phyloP scores from a whole-genome alignment of 2,888 invertebrate species.

The Sisyra terminalis region DNA sequence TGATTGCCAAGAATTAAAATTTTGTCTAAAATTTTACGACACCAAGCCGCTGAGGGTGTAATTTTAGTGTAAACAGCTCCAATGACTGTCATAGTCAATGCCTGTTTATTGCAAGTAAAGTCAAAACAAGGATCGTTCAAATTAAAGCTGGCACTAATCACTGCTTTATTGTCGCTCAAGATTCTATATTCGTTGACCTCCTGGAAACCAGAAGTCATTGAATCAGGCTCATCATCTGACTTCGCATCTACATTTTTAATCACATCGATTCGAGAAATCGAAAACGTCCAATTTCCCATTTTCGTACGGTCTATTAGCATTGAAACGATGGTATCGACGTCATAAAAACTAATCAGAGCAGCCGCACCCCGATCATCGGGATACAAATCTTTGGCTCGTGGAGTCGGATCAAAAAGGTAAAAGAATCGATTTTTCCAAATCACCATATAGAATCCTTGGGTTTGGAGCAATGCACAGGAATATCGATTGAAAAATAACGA shows the following conservation, averaged over 20 bases:
- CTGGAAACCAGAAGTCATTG: slow-evolving; percentile 30
- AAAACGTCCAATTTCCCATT: slow-evolving; percentile 32
- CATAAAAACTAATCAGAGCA: slow-evolving; percentile 37
- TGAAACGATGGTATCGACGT: slow-evolving; percentile 31
- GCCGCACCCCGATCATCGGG: slow-evolving; percentile 34
- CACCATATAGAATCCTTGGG: slow-evolving; percentile 27
- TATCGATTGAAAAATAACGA: slow-evolving; percentile 36
- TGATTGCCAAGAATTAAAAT: slow-evolving; percentile 39
- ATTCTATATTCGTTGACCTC: slow-evolving; percentile 37
- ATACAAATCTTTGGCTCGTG: slow-evolving; percentile 33
- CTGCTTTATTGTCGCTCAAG: slow-evolving; percentile 35
- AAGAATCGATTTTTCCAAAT: slow-evolving; percentile 41
- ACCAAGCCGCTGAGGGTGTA: slow-evolving; percentile 43
- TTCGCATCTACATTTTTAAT: slow-evolving; percentile 30
- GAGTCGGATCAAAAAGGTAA: slow-evolving; percentile 46
- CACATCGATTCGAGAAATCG: slow-evolving; percentile 30
- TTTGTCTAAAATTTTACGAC: slow-evolving; percentile 37
- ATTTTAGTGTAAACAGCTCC: slow-evolving; percentile 47
- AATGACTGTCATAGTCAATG: slow-evolving; percentile 38
- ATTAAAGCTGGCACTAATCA: slow-evolving; percentile 38
- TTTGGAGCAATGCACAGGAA: slow-evolving; percentile 31
- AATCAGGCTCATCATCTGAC: slow-evolving; percentile 29
- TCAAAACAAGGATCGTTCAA: slow-evolving; percentile 39
- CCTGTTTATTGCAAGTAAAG: slow-evolving; percentile 38
- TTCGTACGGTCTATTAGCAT: slow-evolving; percentile 31